Conservation (phyloP, 2,888 invertebrate genomes). For the Lithophane leautieri region DNA sequence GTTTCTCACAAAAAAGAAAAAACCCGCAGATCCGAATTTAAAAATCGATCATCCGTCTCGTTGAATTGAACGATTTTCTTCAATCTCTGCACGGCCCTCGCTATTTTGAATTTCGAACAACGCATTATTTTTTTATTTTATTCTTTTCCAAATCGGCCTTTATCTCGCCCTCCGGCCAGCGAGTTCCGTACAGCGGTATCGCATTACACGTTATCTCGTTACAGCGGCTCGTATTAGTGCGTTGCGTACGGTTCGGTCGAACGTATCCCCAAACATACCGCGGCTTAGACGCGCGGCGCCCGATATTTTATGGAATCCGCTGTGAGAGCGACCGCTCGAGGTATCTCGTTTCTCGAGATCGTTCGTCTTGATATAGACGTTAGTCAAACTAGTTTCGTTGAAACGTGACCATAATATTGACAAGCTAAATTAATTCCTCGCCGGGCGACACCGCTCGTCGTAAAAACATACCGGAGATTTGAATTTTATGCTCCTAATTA, state of each 20-base stretch:
- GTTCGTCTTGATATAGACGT: conserved; percentile 84
- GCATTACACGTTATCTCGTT: conserved; percentile 88
- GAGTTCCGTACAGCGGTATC: conserved; percentile 86
- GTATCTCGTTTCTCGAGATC: conserved; percentile 87
- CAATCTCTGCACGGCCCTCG: conserved; percentile 76
- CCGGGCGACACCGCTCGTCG: conserved; percentile 73
- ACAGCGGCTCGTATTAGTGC: conserved; percentile 80
- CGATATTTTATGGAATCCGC: conserved; percentile 84
- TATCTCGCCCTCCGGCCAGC: conserved; percentile 85
- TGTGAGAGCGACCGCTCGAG: conserved; percentile 81
- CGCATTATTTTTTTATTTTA: conserved; percentile 80
- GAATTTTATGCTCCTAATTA: conserved; percentile 85
- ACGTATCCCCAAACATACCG: conserved; percentile 58
- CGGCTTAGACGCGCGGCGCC: conserved; percentile 73
- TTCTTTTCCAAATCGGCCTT: conserved; percentile 83
- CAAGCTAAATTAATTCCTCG: conserved; percentile 84
- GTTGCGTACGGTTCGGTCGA: conserved; percentile 68
- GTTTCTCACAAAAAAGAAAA: conserved; percentile 34
- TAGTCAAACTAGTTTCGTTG: conserved; percentile 84
- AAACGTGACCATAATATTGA: conserved; percentile 87
- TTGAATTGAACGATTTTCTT: conserved; percentile 78
- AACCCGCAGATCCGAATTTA: conserved; percentile 55
- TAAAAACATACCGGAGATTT: conserved; percentile 77
- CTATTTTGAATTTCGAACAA: conserved; percentile 87
- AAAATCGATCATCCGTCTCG: conserved; percentile 74